Evolutionary conservation across 2,888 invertebrate species (phyloP).

Genomic region (Meta bourneti): DNA sequence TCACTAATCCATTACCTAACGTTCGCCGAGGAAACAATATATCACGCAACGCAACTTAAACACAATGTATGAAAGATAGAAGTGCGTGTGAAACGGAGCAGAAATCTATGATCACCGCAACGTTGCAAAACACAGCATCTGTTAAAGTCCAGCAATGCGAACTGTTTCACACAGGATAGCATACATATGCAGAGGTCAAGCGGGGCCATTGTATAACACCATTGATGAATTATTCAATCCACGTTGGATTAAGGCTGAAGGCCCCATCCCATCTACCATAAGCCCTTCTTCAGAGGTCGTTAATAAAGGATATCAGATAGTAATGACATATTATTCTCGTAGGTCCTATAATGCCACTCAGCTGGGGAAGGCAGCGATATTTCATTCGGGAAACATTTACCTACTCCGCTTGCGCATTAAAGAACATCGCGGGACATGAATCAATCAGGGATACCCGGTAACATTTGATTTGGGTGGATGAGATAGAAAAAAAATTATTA

Average conservation of each 20-base stretch:
- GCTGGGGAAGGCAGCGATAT: conserved; percentile 35
- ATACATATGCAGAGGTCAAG: conserved; percentile 64
- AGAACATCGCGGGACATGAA: background rate
- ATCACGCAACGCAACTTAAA: background rate
- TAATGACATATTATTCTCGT: conserved; percentile 58
- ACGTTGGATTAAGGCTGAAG: conserved; percentile 33
- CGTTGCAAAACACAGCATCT: background rate
- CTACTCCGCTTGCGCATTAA: background rate
- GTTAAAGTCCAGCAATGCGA: conserved; percentile 37
- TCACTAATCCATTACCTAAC: too few species aligned
- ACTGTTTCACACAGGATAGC: conserved; percentile 1
- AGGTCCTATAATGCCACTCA: conserved; percentile 53
- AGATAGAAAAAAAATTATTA: too few species aligned
- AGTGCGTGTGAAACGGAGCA: background rate
- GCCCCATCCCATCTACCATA: conserved; percentile 38
- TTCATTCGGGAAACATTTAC: conserved; percentile 29
- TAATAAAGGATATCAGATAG: conserved; percentile 64
- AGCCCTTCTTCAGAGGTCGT: conserved; percentile 49
- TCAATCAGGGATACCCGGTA: background rate
- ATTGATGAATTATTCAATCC: conserved; percentile 59
- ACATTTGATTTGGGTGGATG: too few species aligned
- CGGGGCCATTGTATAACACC: conserved; percentile 46
- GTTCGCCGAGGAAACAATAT: background rate
- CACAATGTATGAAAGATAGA: background rate
- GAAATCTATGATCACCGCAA: background rate